These are phyloP conservation scores for Corapipo altera DNA, from an alignment of 2,113 vertebrate genomes.

Conservation along the genomic window DNA sequence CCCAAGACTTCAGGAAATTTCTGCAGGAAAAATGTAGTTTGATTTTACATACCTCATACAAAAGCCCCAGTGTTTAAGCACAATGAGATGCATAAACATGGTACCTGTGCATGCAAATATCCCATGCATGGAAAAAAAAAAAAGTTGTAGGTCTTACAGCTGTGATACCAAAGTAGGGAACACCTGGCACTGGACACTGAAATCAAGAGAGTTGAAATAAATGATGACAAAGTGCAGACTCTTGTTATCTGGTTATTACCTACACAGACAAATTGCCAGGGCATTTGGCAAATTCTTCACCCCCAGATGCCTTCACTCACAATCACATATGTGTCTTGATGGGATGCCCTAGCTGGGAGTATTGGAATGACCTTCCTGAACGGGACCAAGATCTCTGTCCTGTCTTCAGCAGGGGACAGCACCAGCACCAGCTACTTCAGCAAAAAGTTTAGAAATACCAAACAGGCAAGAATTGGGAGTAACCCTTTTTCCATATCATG, in stretches of 20 bases:
- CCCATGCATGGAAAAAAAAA: not conserved
- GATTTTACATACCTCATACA: not conserved
- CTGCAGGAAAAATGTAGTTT: not conserved
- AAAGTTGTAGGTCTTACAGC: not conserved
- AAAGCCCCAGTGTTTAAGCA: not conserved
- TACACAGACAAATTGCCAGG: not conserved
- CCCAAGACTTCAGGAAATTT: not conserved
- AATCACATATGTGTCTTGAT: accelerated
- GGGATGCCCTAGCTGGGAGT: not conserved
- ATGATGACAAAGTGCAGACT: not conserved
- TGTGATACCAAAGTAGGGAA: not conserved
- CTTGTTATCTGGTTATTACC: not conserved
- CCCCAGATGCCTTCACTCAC: not conserved
- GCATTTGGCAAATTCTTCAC: not conserved
- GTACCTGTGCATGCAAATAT: not conserved
- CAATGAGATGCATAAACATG: accelerated
- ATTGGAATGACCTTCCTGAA: not conserved
- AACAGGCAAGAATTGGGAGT: not conserved
- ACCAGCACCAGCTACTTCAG: not conserved
- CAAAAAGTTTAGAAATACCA: not conserved
- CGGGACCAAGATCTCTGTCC: not conserved
- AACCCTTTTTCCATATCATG: not conserved
- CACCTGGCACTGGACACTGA: not conserved
- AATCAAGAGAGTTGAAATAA: not conserved
- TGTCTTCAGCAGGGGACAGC: not conserved